A percentile compares a stretch with the other conserved stretches of the same genome.
phyloP scores from a whole-genome alignment of 2,113 vertebrate species.

The Propithecus coquereli region DNA sequence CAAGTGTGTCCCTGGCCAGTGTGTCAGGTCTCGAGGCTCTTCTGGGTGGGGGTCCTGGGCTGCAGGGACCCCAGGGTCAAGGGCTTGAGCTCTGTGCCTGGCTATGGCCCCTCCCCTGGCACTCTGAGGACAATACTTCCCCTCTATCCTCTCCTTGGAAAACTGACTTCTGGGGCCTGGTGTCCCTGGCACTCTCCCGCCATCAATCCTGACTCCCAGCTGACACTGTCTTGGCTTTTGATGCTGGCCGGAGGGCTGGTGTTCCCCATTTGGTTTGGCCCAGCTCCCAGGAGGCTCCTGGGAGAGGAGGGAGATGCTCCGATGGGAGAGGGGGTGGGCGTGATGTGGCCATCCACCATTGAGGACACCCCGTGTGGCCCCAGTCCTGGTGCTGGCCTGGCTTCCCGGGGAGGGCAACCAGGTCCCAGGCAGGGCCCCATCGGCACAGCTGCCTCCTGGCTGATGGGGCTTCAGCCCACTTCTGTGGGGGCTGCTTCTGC shows the following conservation, averaged over 20 bases:
- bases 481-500: not conserved
- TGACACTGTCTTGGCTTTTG: not conserved
- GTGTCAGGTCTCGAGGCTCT: constrained; percentile 62
- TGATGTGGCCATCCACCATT: not conserved
- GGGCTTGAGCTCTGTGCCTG: not conserved
- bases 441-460: not conserved
- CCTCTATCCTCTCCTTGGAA: not conserved
- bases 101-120: not conserved
- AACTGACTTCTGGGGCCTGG: not conserved
- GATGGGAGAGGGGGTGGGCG: too few species aligned
- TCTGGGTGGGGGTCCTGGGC: not conserved
- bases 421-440: accelerated
- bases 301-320: not conserved
- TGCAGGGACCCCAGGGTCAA: not conserved
- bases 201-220: not conserved
- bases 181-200: not conserved
- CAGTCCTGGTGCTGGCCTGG: not conserved
- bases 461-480: not conserved
- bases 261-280: not conserved
- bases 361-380: not conserved
- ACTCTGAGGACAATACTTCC: not conserved
- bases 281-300: not conserved
- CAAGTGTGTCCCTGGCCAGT: not conserved
- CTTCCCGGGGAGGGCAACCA: not conserved
- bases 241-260: not conserved